Evolutionary conservation across 2,797 vertebrate genomes (phyloP), one percentile per base, ranked within the genome.

Genomic region (Xenopus petersii): DNA sequence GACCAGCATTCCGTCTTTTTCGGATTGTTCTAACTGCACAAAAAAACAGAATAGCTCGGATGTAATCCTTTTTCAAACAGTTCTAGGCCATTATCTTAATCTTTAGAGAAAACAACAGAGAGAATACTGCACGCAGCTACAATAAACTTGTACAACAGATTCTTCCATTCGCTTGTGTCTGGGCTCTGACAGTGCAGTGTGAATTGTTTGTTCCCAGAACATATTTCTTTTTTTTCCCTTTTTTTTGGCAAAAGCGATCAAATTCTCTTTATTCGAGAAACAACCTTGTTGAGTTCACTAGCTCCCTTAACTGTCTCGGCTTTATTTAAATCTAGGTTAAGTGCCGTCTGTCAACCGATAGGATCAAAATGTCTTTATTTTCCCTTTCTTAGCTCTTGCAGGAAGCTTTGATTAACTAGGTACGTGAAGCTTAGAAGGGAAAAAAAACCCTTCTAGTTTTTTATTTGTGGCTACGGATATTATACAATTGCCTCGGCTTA

Each of bases 301-400:
- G 81, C 84, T 83, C 84, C 83, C 83, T 83, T 74, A 58, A 75
- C 83, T 73, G 69, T 83, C 86, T 83, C 83, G 82, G 82, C 82
- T 76, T 79, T 78, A 72, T 75, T 56, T 81, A 5, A 58, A 80
- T 82, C 79, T 81, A 81, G 74, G 77, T 79, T 86, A 81, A 87
- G 82, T 85, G 86, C 82, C 81, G 70, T 70, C 81, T 81, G 84
- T 82, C 82, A 85, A 81, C 80, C 79, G 81, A 84, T 75, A 81
- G 17, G 8, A 87, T 85, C 86, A 83, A 86, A 82, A 84, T 86
- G 84, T 85, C 61, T 86, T 81, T 86, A 84, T 86, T 84, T 81
- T 84, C 77, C 81, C 83, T 82, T 79, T 61, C 70, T 70, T 46
- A 51, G 36, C 36, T 54, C 67, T 42, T n/a, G 47, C 33, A 26